Percentiles rank a stretch among this genome's conserved stretches.
phyloP scores from a whole-genome alignment of 2,888 invertebrate species.

The Exocentrus adspersus region DNA sequence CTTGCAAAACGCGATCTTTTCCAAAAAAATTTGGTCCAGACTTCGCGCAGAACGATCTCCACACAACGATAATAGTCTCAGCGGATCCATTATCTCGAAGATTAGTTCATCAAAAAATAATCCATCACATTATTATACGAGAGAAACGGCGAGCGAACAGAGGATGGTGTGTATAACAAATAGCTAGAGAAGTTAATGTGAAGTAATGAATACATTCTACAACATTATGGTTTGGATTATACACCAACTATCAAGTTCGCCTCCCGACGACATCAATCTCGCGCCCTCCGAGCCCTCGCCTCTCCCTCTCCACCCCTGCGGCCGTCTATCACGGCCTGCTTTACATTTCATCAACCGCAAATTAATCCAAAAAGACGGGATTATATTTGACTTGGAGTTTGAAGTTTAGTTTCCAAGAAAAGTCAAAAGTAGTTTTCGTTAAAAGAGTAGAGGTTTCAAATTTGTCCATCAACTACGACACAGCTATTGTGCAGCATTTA shows the following conservation, averaged over 20 bases:
- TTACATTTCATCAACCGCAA: conserved; percentile 32
- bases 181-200: conserved; percentile 61
- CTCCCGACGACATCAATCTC: conserved; percentile 63
- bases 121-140: conserved; percentile 7
- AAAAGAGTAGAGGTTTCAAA: no score
- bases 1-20: no score
- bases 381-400: background rate
- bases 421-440: no score
- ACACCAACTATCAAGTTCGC: conserved; percentile 64
- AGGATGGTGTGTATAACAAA: conserved; percentile 56
- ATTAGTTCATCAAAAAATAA: conserved; percentile 1
- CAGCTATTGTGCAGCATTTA: no score
- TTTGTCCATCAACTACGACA: no score
- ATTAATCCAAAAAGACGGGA: conserved; percentile 20
- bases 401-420: no score
- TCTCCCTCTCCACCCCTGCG: conserved; percentile 31
- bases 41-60: no score
- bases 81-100: background rate
- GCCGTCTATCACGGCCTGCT: conserved; percentile 34
- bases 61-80: background rate
- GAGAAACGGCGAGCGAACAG: conserved; percentile 8
- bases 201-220: conserved; percentile 65
- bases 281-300: conserved; percentile 46
- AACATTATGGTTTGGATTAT: conserved; percentile 65
- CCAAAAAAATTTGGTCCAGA: no score